Evolutionary conservation across 2,888 invertebrate genomes (phyloP).

Genomic region (Cephus spinipes): DNA sequence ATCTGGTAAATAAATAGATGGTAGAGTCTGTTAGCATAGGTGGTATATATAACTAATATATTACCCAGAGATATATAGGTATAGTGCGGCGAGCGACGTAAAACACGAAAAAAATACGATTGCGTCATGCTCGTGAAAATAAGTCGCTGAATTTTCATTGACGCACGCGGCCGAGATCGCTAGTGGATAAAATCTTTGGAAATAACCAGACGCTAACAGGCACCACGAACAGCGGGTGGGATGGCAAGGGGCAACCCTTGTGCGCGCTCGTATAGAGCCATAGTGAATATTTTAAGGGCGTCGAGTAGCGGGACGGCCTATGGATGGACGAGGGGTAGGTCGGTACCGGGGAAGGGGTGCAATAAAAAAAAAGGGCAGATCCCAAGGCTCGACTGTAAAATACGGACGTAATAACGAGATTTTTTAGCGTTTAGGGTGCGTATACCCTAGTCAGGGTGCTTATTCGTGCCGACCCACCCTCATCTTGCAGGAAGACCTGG

Average conservation of each 20-base stretch:
- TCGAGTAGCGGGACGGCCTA: background rate
- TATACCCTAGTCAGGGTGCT: background rate
- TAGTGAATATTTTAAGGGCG: conserved; percentile 2
- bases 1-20: background rate
- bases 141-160: background rate
- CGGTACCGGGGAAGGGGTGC: background rate
- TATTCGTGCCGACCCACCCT: background rate
- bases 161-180: background rate
- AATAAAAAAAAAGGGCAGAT: background rate
- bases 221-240: background rate
- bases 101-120: background rate
- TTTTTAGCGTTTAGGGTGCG: conserved; percentile 1
- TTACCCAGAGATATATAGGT: background rate
- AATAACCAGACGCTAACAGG: conserved; percentile 2
- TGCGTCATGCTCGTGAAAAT: background rate
- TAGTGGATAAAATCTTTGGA: background rate
- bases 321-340: background rate
- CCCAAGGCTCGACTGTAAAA: conserved; percentile 6
- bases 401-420: conserved; percentile 5
- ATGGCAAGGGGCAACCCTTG: background rate
- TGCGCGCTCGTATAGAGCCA: background rate
- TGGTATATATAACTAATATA: no score
- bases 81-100: no score
- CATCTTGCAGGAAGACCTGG: background rate
- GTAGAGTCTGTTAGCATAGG: background rate